Evolutionary conservation across 1,140 invertebrate species (phyloP).

Genomic region (Tetranychus urticae): DNA sequence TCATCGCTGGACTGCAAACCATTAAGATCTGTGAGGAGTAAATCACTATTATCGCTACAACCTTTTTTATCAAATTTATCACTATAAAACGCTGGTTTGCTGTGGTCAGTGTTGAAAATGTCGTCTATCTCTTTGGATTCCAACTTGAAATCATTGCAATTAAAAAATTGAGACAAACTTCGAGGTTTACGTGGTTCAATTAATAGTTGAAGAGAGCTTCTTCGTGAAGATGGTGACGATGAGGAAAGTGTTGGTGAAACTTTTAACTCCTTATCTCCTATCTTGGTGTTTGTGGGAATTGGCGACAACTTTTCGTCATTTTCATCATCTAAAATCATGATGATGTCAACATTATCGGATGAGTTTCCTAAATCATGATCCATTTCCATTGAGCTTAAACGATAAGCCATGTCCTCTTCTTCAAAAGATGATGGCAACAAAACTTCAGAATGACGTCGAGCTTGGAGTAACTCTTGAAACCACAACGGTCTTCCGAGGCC

Average conservation of each 20-base stretch:
- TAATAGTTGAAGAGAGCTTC: too few relatives aligned
- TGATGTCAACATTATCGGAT: neutral
- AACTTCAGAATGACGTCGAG: constrained; percentile 1
- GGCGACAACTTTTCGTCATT: neutral
- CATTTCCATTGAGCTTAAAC: neutral
- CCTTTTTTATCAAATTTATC: neutral
- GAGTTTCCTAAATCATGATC: neutral
- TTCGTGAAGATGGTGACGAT: too few relatives aligned
- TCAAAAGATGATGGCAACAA: neutral
- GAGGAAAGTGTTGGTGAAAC: too few relatives aligned
- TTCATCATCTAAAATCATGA: neutral
- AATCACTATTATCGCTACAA: neutral
- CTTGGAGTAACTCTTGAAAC: constrained; percentile 6
- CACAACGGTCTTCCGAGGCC: constrained; percentile 1
- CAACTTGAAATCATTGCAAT: too few relatives aligned
- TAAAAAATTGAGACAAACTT: too few relatives aligned
- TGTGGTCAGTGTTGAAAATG: too few relatives aligned
- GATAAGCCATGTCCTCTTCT: neutral
- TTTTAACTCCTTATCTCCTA: neutral
- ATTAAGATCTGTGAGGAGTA: neutral
- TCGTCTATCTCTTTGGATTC: neutral
- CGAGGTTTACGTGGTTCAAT: too few relatives aligned
- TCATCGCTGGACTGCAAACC: neutral
- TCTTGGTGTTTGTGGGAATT: neutral
- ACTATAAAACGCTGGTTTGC: neutral